Percentiles rank a stretch among this genome's conserved stretches.
phyloP scores from a whole-genome alignment of 2,797 vertebrate genomes.

The Dromococcyx pavoninus region DNA sequence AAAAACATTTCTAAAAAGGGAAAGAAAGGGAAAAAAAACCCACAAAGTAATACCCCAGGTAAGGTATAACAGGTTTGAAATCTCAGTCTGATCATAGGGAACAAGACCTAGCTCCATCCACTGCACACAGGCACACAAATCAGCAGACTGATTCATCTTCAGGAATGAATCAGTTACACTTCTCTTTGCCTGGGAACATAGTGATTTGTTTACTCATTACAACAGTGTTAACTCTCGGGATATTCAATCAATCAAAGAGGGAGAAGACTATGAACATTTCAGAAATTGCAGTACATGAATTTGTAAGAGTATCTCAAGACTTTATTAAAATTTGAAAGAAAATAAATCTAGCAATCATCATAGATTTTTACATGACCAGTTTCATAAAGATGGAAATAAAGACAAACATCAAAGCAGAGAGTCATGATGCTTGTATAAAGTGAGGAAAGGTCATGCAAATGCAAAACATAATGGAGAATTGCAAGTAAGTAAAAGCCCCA shows the following conservation, averaged over 20 bases:
- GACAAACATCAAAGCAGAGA: not conserved
- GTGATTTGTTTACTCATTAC: not conserved
- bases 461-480: not conserved
- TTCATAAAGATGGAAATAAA: slow-evolving; percentile 4
- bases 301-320: not conserved
- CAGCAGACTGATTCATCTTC: not conserved
- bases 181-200: not conserved
- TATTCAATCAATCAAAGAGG: not conserved
- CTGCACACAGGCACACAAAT: not conserved
- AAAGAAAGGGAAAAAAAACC: not conserved
- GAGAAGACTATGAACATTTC: not conserved
- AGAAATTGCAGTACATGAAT: not conserved
- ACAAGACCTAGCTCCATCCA: not conserved
- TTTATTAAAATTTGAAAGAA: not conserved
- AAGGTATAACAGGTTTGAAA: not conserved
- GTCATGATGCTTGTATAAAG: not conserved
- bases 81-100: not conserved
- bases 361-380: not conserved
- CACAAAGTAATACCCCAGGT: rapidly evolving
- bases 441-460: not conserved
- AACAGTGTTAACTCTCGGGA: not conserved
- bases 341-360: not conserved
- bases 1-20: not conserved
- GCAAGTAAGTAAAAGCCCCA: not conserved
- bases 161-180: not conserved